These are phyloP conservation scores for Actenoides hombroni DNA, from an alignment of 2,113 vertebrate species.

Conservation along the genomic window DNA sequence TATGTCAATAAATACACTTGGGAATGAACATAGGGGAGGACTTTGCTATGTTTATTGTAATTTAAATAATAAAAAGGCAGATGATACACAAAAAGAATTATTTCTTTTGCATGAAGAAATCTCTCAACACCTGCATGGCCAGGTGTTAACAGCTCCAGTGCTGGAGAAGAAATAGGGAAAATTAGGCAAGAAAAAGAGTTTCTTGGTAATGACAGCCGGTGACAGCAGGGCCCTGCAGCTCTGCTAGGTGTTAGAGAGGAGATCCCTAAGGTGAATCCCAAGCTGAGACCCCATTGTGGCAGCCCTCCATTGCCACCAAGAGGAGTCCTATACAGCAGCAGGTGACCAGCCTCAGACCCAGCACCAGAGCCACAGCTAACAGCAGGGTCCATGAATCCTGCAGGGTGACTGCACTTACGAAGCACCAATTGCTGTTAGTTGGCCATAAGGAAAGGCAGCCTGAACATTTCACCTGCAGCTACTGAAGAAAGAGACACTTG, in stretches of 20 bases:
- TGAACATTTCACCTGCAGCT: neutral
- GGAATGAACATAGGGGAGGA: neutral
- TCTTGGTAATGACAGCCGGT: neutral
- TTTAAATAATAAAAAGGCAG: neutral
- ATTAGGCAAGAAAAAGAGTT: neutral
- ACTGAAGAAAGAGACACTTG: neutral
- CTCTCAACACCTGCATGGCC: neutral
- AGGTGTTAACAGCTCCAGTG: neutral
- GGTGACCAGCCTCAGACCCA: neutral
- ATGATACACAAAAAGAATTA: neutral
- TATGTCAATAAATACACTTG: neutral
- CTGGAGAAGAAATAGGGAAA: neutral
- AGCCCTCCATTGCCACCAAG: neutral
- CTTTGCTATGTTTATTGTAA: neutral
- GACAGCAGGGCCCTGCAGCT: neutral
- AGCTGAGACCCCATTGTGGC: neutral
- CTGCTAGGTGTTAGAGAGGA: neutral
- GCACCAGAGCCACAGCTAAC: neutral
- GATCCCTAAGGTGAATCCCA: neutral
- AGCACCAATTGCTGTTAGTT: neutral
- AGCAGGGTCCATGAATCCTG: neutral
- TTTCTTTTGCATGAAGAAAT: neutral
- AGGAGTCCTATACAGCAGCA: neutral
- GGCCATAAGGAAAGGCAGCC: neutral
- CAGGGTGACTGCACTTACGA: neutral